Evolutionary conservation across 2,888 invertebrate genomes (phyloP).

Genomic region (Tuberolachnus salignus): DNA sequence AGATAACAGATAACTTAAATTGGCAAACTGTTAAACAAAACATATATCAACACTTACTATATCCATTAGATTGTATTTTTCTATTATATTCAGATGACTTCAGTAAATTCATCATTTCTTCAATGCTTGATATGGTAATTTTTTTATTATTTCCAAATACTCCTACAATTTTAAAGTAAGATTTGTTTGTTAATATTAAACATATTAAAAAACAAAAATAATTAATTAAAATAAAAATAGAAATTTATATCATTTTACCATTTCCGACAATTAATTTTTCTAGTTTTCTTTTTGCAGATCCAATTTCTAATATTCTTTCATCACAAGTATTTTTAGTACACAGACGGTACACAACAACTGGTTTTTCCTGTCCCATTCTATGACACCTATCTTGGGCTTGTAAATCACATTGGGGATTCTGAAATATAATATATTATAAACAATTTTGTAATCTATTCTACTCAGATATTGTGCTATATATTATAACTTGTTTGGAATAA

Average conservation of each 20-base stretch:
- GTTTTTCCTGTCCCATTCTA: conserved; percentile 74
- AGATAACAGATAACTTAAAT: neutral
- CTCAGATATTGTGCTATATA: too few relatives aligned
- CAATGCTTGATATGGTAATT: conserved; percentile 57
- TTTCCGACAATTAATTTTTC: conserved; percentile 73
- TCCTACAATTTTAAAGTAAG: neutral
- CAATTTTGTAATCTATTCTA: too few relatives aligned
- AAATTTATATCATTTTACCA: conserved; percentile 62
- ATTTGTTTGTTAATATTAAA: too few relatives aligned
- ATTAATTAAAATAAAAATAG: neutral
- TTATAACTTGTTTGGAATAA: too few relatives aligned
- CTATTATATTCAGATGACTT: conserved; percentile 60
- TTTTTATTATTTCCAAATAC: conserved; percentile 29
- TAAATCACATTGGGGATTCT: conserved; percentile 74
- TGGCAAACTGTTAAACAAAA: neutral
- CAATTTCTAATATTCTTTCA: conserved; percentile 68
- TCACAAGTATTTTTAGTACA: conserved; percentile 72
- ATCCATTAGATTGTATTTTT: conserved; percentile 61
- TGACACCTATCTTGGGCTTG: conserved; percentile 78
- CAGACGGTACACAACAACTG: conserved; percentile 71
- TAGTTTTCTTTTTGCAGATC: conserved; percentile 69
- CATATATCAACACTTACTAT: conserved; percentile 40
- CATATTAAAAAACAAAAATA: neutral
- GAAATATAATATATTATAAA: conserved; percentile 56
- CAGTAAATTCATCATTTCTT: conserved; percentile 61